Percentiles rank a stretch among this genome's conserved stretches.
phyloP scores from a whole-genome alignment of 2,888 invertebrate genomes.

The Apocheima hispidaria region DNA sequence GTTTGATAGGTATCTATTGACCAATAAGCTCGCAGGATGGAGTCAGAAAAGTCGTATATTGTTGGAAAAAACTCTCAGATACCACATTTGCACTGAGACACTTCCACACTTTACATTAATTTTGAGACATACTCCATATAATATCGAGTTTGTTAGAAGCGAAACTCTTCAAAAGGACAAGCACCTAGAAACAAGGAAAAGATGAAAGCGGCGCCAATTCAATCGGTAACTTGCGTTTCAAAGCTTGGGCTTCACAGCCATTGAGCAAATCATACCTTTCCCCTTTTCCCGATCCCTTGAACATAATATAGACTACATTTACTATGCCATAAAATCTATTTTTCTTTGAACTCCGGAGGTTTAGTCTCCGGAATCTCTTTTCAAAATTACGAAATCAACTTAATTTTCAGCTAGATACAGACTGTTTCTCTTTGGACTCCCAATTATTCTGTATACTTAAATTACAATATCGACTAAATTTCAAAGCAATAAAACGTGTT shows the following conservation, averaged over 20 bases:
- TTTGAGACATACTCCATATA: slow-evolving; percentile 1
- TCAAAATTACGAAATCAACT: not conserved
- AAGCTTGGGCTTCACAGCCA: slow-evolving; percentile 34
- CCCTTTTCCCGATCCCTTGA: slow-evolving; percentile 2
- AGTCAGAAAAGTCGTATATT: not conserved
- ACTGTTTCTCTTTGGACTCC: not conserved
- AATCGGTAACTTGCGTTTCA: slow-evolving; percentile 17
- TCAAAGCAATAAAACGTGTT: slow-evolving; percentile 19
- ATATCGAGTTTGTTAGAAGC: slow-evolving; percentile 3
- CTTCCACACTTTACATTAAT: too few species aligned
- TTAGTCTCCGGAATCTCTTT: not conserved
- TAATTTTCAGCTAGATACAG: slow-evolving; percentile 2
- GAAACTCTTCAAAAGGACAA: slow-evolving; percentile 11
- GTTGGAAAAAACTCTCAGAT: not conserved
- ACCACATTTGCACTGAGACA: not conserved
- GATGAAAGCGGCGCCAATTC: slow-evolving; percentile 20
- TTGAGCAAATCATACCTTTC: slow-evolving; percentile 39
- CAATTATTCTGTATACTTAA: not conserved
- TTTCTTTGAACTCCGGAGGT: not conserved
- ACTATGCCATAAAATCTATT: slow-evolving; percentile 1
- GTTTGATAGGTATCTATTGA: too few species aligned
- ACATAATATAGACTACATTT: slow-evolving; percentile 4
- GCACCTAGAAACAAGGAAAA: slow-evolving; percentile 1
- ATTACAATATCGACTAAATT: slow-evolving; percentile 11
- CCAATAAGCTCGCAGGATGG: too few species aligned